A percentile compares a stretch with the other conserved stretches of the same genome.
Conservation (phyloP, 2,797 vertebrate species). For the Melopsittacus undulatus region DNA sequence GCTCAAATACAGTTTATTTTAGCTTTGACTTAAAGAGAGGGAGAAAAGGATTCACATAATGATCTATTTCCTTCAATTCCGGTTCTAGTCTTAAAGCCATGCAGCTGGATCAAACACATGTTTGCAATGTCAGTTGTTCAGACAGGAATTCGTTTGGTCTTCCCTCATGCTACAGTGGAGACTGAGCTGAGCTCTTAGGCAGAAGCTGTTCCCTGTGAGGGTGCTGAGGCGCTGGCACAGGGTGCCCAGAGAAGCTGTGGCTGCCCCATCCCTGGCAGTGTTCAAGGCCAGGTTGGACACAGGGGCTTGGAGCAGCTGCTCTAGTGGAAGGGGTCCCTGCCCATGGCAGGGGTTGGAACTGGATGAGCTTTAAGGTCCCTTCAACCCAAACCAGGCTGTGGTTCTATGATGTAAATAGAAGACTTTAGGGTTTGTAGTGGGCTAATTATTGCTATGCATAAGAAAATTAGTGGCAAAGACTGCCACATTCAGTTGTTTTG, state of each 20-base stretch:
- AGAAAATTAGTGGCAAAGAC: background rate
- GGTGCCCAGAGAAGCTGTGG: background rate
- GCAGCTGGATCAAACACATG: background rate
- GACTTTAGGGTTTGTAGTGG: background rate
- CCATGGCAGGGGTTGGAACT: background rate
- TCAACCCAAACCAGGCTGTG: background rate
- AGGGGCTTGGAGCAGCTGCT: background rate
- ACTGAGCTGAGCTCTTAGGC: background rate
- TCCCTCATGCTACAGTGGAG: background rate
- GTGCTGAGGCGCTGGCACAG: background rate
- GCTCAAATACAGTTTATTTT: background rate
- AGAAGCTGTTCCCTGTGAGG: background rate
- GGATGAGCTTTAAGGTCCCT: background rate
- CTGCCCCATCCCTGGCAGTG: too few species aligned
- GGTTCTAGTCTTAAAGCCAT: background rate
- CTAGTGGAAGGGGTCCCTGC: background rate
- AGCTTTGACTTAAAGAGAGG: background rate
- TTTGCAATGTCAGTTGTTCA: background rate
- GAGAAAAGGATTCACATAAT: background rate
- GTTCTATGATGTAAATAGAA: background rate
- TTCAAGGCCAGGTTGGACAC: too few species aligned
- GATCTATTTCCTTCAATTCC: background rate
- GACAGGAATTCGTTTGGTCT: background rate
- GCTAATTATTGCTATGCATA: rapidly evolving
- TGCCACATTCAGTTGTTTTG: background rate